Percentiles rank a stretch among this genome's conserved stretches.
phyloP scores from a whole-genome alignment of 1,140 invertebrate species.

The Dolichoris vasculosae region DNA sequence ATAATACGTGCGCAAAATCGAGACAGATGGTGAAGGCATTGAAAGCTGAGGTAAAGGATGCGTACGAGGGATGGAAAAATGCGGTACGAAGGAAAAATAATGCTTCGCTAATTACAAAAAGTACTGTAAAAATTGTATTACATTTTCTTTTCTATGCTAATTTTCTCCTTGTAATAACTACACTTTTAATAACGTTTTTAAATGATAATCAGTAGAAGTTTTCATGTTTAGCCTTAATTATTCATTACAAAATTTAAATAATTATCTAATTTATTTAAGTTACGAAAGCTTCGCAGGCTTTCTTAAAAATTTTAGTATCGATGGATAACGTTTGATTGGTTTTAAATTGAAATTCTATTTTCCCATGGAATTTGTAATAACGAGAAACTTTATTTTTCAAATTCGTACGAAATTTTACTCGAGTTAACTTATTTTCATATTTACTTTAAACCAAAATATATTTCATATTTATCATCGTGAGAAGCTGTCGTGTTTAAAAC shows the following conservation, averaged over 20 bases:
- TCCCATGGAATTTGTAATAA: background rate
- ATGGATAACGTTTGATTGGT: background rate
- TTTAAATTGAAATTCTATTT: background rate
- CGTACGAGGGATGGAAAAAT: background rate
- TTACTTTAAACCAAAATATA: background rate
- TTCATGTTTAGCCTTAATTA: background rate
- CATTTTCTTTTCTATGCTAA: background rate
- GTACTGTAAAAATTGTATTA: background rate
- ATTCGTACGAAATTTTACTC: background rate
- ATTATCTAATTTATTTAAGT: background rate
- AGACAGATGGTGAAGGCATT: constrained; percentile 6
- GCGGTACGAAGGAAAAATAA: background rate
- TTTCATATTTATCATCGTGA: constrained; percentile 6
- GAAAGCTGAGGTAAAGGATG: background rate
- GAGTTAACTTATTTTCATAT: background rate
- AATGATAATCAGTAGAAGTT: background rate
- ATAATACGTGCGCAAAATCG: background rate
- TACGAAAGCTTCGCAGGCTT: background rate
- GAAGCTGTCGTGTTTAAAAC: background rate
- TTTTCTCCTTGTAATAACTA: background rate
- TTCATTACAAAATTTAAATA: constrained; percentile 11
- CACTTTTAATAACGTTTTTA: constrained; percentile 9
- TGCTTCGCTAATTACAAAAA: background rate
- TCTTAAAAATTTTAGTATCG: background rate
- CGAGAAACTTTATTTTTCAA: background rate